phyloP scores from a whole-genome alignment of 2,113 vertebrate species.

The Mus pahari region DNA sequence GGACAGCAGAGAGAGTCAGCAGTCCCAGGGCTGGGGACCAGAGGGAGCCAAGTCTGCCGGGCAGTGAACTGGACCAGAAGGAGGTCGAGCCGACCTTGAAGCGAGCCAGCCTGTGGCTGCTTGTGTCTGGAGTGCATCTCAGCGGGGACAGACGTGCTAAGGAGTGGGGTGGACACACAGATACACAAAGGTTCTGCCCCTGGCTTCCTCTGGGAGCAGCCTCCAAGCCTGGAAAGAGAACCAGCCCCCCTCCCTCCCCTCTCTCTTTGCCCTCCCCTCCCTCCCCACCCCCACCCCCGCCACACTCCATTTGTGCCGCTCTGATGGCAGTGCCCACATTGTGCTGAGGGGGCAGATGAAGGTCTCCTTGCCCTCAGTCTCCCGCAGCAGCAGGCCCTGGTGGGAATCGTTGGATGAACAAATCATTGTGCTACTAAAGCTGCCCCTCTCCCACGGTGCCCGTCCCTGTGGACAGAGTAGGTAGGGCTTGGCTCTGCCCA shows the following conservation, averaged over 20 bases:
- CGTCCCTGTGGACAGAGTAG: not conserved
- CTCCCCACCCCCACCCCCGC: too few species aligned
- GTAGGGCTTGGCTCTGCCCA: not conserved
- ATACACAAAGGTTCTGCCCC: not conserved
- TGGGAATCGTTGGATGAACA: not conserved
- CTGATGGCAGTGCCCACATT: fast-evolving
- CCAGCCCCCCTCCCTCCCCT: not conserved
- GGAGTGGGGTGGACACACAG: fast-evolving
- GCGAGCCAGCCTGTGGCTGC: slow-evolving; percentile 40
- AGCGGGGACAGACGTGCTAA: fast-evolving
- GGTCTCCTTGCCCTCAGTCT: not conserved
- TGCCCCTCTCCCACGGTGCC: not conserved
- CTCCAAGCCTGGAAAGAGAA: not conserved
- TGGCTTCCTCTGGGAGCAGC: not conserved
- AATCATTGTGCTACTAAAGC: not conserved
- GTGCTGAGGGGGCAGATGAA: not conserved
- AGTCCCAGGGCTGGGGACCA: not conserved
- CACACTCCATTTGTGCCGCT: not conserved
- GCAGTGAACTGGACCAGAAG: slow-evolving; percentile 30
- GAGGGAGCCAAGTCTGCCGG: not conserved
- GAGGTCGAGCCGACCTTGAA: slow-evolving; percentile 64
- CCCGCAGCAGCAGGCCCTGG: not conserved
- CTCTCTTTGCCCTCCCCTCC: not conserved
- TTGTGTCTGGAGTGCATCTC: not conserved
- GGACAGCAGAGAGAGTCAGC: not conserved